Base-by-base conservation (phyloP, 2,113 vertebrate genomes). In the Syngnathus scovelli region DNA sequence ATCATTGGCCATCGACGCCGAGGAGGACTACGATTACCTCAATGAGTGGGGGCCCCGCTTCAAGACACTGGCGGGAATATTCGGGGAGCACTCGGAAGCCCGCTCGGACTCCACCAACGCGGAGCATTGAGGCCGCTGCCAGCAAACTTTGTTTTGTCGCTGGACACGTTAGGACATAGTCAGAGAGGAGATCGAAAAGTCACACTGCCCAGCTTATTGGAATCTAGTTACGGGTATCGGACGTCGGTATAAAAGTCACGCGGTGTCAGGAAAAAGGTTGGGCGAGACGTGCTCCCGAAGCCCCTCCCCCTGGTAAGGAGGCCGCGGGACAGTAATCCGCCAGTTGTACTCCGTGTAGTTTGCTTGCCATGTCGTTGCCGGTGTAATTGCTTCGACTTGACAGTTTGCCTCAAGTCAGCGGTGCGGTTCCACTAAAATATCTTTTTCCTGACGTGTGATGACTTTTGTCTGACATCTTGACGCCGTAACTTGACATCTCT, bases 1-100 rank as follows among this genome's bases (percentile, higher is more conserved):
- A 72, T 96, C 97, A 1, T 69, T 91, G 0, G 85, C 88, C 11
- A 85, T 87, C 0, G 96, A 96, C 10, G 83, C 78, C 0, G 95
- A 96, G 74, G 94, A 96, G 85, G 94, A 97, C 91, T 99, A 93
- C 8, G 93, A 95, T 82, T 97, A 95, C 79, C 93, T 99, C 83
- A 91, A 83, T 43, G 94, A 96, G 68, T 99, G 96, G 96, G 97
- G 97, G 54, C 97, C 97, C 36, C 94, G 92, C 75, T 99, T 99
- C 82, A 94, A 95, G 91, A 95, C 94, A 43, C 87, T 99, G 82
- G 96, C 96, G 64, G 97, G 94, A 21, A 94, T 99, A 85, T 99
- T 98, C 69, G 94, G 93, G 58, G 94, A 95, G 77, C 91, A 92
- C 82, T 78, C 87, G 7, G 93, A 96, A 87, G 83, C 84, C 61